These are phyloP conservation scores for Micronycteris hirsuta DNA, from an alignment of 2,113 vertebrate species.

Conservation along the genomic window DNA sequence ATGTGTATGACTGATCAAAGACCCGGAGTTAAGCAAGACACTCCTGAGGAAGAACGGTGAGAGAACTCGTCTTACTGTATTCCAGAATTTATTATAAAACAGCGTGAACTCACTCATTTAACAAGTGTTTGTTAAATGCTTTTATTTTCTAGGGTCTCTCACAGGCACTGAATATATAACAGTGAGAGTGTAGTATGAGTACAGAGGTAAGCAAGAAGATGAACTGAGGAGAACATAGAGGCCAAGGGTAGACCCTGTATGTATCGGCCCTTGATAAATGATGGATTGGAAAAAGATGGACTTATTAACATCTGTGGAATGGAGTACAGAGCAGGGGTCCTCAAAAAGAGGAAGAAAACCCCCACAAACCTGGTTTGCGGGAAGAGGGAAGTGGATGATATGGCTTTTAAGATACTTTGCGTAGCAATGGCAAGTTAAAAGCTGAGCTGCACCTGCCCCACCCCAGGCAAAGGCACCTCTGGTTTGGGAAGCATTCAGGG, in stretches of 20 bases:
- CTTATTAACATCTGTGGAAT: background rate
- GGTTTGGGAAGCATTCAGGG: too few species aligned
- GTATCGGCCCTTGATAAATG: background rate
- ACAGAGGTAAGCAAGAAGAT: background rate
- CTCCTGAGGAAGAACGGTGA: background rate
- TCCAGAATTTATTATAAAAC: background rate
- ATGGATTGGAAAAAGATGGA: background rate
- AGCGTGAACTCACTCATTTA: background rate
- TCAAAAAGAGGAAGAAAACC: too few species aligned
- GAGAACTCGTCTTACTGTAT: background rate
- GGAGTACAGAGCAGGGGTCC: too few species aligned
- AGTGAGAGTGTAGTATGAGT: background rate
- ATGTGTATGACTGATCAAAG: background rate
- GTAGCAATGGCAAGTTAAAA: too few species aligned
- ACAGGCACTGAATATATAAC: background rate
- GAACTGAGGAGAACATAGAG: background rate
- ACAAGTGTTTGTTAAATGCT: background rate
- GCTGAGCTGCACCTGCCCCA: too few species aligned
- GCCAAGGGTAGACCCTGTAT: background rate
- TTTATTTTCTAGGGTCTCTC: background rate
- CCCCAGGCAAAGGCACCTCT: too few species aligned
- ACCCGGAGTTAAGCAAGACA: background rate
- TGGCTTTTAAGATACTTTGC: too few species aligned
- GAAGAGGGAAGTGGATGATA: too few species aligned
- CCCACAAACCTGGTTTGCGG: too few species aligned